phyloP scores from a whole-genome alignment of 1,140 invertebrate genomes.

The Hyphantria cunea region DNA sequence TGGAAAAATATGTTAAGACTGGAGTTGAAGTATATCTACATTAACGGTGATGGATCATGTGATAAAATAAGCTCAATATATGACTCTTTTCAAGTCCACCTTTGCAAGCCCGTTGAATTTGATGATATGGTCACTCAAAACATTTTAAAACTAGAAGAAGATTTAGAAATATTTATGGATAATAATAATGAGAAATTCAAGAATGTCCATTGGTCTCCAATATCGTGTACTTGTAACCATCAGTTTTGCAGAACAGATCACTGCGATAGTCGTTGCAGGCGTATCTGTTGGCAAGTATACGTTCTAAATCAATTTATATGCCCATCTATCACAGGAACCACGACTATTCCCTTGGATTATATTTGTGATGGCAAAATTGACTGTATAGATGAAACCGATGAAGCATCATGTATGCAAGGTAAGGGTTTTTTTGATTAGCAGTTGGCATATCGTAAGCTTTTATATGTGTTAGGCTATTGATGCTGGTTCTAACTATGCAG shows the following conservation, averaged over 20 bases:
- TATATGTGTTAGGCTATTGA: too few species aligned
- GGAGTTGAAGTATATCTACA: constrained; percentile 32
- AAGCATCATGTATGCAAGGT: constrained; percentile 51
- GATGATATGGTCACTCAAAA: constrained; percentile 32
- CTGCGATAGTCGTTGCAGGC: constrained; percentile 49
- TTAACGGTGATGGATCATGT: constrained; percentile 22
- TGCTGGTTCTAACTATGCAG: too few species aligned
- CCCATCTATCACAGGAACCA: constrained; percentile 39
- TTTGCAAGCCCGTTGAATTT: constrained; percentile 45
- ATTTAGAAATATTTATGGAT: background rate
- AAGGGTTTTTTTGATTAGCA: constrained; percentile 7
- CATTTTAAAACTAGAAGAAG: background rate
- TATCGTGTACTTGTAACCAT: constrained; percentile 47
- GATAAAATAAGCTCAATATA: constrained; percentile 36
- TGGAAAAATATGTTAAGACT: constrained; percentile 38
- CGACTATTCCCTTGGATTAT: constrained; percentile 43
- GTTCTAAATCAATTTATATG: constrained; percentile 54
- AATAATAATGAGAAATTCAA: constrained; percentile 1
- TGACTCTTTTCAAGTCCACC: constrained; percentile 44
- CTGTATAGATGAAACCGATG: constrained; percentile 66
- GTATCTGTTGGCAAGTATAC: constrained; percentile 55
- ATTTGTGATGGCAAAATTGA: constrained; percentile 71
- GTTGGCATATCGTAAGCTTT: too few species aligned
- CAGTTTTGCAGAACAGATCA: constrained; percentile 42
- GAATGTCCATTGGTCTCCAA: constrained; percentile 31